Base-by-base conservation (phyloP, 2,888 invertebrate genomes). In the Cryptus viduatorius region DNA sequence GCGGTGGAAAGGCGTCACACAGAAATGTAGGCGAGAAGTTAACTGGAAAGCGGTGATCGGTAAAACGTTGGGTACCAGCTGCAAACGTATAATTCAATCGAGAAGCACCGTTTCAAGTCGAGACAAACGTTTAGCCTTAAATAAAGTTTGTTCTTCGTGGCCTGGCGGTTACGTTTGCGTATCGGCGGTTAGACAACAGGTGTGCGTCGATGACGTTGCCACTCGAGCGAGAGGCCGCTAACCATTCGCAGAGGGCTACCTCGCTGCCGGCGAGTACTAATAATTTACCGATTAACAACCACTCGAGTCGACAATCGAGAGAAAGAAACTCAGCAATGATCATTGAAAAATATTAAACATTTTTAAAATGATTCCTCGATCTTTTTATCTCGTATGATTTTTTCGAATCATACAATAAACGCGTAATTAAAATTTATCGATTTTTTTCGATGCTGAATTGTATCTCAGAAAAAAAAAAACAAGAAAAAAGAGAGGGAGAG, bases 131-230 rank as follows among this genome's bases (percentile, higher is more conserved):
- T 83, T 65, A 67, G 79, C 71, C 24, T 79, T 61, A 84, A 84
- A 84, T 84, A 84, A 77, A 64, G 80, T 77, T 46, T 48, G 31
- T 53, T 68, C 12, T 46, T 37, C 46, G 24, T 37, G 44, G 59
- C 50, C 61, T 64, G 72, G 68, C 80, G 24, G 24, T 24, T 24
- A 24, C 24, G 24, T 24, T 3, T 3, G 50, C 53, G 56, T 64
- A 48, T 12, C 12, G 50, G 10, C 14, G 14, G 29, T n/a, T 48
- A 44, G 68, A 84, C 77, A 84, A 81, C 84, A 84, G 84, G 84
- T 84, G 84, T 61, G 78, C 56, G 56, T 4, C 48, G 53, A 69
- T 80, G 83, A 79, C 77, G 84, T 73, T 73, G 59, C n/a, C 76
- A 10, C 19, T 46, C 65, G 14, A 68, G 64, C 8, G 10, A 56